Percentiles rank a stretch among this genome's conserved stretches.
Evolutionary conservation across 1,140 invertebrate species (phyloP).

Genomic region (Carcinoscorpius rotundicauda): DNA sequence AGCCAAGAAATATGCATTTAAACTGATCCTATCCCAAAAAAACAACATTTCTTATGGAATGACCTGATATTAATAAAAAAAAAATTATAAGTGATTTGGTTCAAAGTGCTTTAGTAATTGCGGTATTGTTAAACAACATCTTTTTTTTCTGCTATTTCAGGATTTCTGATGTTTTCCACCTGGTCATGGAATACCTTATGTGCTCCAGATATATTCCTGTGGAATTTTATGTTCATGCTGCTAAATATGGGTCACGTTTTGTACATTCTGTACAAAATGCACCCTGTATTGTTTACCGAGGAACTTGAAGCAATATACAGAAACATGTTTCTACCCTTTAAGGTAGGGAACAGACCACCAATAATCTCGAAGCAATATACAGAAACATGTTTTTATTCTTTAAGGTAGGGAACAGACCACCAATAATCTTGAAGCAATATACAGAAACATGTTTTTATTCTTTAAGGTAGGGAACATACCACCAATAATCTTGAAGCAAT

Average conservation of each 20-base stretch:
- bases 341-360: constrained; percentile 40
- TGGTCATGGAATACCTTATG: constrained; percentile 69
- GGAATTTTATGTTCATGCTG: constrained; percentile 76
- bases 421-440: constrained; percentile 75
- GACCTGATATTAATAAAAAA: no score
- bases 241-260: constrained; percentile 64
- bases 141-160: no score
- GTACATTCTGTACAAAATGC: constrained; percentile 66
- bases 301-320: constrained; percentile 75
- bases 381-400: constrained; percentile 67
- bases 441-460: constrained; percentile 64
- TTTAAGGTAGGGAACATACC: constrained; percentile 57
- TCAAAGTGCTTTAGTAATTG: no score
- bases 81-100: no score
- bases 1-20: no score
- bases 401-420: constrained; percentile 51
- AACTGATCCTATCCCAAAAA: no score
- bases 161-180: no score
- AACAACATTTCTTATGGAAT: no score
- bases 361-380: constrained; percentile 44
- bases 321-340: constrained; percentile 66
- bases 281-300: constrained; percentile 69
- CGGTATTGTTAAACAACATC: no score
- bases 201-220: constrained; percentile 74
- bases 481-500: constrained; percentile 71